Evolutionary conservation across 2,888 invertebrate genomes (phyloP).

Genomic region (Philereme vetulata): DNA sequence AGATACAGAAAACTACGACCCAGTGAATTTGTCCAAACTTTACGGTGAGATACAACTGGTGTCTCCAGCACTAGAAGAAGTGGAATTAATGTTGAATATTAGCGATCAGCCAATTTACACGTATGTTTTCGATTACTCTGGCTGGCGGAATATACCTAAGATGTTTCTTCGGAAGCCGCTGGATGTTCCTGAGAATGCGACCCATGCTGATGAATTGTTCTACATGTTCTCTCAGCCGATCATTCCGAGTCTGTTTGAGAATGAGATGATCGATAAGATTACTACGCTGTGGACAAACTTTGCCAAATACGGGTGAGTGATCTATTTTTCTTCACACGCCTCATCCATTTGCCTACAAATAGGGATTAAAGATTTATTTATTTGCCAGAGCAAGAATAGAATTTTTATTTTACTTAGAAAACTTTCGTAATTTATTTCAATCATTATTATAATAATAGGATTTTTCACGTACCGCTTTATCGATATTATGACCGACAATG

Average conservation of each 20-base stretch:
- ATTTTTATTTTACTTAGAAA: too few species aligned
- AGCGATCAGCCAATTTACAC: slow-evolving; percentile 58
- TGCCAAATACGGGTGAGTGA: slow-evolving; percentile 66
- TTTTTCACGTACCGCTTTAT: too few species aligned
- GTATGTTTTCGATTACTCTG: slow-evolving; percentile 61
- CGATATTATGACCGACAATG: too few species aligned
- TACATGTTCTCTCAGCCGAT: slow-evolving; percentile 63
- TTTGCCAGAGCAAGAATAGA: too few species aligned
- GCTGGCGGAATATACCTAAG: slow-evolving; percentile 58
- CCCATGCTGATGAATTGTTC: slow-evolving; percentile 68
- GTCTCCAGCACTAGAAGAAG: slow-evolving; percentile 57
- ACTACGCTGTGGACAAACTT: slow-evolving; percentile 71
- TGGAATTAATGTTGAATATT: slow-evolving; percentile 53
- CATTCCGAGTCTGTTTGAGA: slow-evolving; percentile 52
- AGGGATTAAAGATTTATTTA: too few species aligned
- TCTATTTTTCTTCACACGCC: background rate
- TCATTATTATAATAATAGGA: too few species aligned
- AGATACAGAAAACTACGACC: slow-evolving; percentile 47
- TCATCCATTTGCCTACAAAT: too few species aligned
- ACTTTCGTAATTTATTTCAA: too few species aligned
- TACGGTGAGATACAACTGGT: slow-evolving; percentile 58
- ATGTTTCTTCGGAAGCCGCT: slow-evolving; percentile 42
- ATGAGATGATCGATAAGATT: slow-evolving; percentile 58
- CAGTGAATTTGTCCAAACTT: slow-evolving; percentile 57
- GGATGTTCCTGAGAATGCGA: slow-evolving; percentile 51